A percentile compares a stretch with the other conserved stretches of the same genome.
phyloP scores from a whole-genome alignment of 2,797 vertebrate genomes.

The Crax fasciolata region DNA sequence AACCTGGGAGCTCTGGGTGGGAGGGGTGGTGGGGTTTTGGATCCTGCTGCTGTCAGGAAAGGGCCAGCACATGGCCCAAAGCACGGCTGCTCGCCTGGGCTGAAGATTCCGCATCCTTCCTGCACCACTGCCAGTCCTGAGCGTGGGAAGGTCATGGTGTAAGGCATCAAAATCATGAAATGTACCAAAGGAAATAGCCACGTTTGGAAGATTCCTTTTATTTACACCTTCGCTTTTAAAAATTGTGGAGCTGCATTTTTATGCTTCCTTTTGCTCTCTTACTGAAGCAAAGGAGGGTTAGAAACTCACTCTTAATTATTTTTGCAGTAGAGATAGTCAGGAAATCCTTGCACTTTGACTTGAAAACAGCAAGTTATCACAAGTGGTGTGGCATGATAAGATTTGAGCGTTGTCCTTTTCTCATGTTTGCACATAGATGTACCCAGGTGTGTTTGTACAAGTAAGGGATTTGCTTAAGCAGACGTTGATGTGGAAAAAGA shows the following conservation, averaged over 20 bases:
- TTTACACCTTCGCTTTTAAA: neutral
- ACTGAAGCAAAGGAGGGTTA: neutral
- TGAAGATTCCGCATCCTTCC: neutral
- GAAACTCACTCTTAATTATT: neutral
- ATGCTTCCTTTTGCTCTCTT: neutral
- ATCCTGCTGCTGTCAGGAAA: neutral
- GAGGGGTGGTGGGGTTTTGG: neutral
- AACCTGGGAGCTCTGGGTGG: neutral
- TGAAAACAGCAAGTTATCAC: neutral
- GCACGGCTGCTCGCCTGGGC: neutral
- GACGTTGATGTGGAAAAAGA: neutral
- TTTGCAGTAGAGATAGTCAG: neutral
- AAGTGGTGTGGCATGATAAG: neutral
- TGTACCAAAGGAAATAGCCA: neutral
- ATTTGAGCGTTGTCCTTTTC: neutral
- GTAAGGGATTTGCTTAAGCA: neutral
- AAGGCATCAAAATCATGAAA: neutral
- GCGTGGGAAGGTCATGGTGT: accelerated
- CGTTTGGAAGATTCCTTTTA: slow-evolving; percentile 16
- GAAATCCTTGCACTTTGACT: neutral
- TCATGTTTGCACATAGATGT: neutral
- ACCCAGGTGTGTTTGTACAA: neutral
- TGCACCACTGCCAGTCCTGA: neutral
- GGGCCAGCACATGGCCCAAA: accelerated
- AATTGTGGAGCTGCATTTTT: neutral